Evolutionary conservation across 2,113 vertebrate species (phyloP).

Genomic region (Morone saxatilis): DNA sequence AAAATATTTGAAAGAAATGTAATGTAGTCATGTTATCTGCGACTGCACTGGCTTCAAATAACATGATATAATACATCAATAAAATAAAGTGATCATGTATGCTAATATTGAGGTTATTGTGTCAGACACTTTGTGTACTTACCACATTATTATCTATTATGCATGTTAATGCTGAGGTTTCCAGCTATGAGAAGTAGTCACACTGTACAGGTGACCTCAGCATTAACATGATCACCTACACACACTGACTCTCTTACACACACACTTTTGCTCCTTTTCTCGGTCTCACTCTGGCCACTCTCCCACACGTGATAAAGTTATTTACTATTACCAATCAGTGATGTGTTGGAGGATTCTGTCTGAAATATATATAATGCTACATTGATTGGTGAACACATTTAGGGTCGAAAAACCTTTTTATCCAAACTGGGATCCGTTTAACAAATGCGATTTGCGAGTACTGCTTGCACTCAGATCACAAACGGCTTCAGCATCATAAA

Average conservation of each 20-base stretch:
- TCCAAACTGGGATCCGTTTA: background rate
- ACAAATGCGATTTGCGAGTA: background rate
- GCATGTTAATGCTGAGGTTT: conserved; percentile 70
- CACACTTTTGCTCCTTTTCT: background rate
- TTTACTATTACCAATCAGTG: too few relatives aligned
- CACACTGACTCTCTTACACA: conserved; percentile 21
- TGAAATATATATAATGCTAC: background rate
- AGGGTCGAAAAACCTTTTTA: background rate
- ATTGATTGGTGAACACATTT: background rate
- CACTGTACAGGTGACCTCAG: conserved; percentile 65
- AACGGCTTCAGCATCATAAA: background rate
- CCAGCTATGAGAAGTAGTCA: conserved; percentile 21
- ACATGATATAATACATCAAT: background rate
- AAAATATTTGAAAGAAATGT: background rate
- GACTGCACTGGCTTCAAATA: background rate
- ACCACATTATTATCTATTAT: conserved; percentile 37
- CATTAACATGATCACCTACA: conserved; percentile 58
- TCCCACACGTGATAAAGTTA: background rate
- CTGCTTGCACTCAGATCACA: background rate
- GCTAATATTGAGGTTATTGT: conserved; percentile 53
- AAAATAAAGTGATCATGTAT: background rate
- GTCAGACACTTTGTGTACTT: conserved; percentile 2
- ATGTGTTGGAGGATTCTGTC: background rate
- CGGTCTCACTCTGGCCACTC: background rate
- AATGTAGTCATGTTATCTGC: background rate